Evolutionary conservation across 2,888 invertebrate species (phyloP), one percentile per base, ranked within the genome.

Genomic region (Drosophila barbarae): DNA sequence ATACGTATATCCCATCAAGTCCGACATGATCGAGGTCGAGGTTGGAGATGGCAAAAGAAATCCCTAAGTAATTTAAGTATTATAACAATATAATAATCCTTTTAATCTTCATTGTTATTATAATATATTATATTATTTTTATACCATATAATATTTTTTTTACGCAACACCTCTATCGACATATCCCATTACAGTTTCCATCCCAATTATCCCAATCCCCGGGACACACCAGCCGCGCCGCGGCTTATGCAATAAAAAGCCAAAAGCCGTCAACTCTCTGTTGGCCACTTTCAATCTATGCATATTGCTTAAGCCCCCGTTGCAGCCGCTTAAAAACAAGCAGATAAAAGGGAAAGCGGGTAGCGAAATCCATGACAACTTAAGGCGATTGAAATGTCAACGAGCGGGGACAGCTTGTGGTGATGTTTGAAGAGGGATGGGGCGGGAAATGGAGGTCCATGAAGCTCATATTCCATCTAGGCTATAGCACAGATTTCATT

Each of bases 301-400:
- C 60, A 61, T 41, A 59, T 41, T 47, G 60, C 35, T 59, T 41
- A 60, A 60, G 59, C 42, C 49, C 41, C 13, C 41, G 61, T 7
- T 61, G 61, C 61, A 61, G 61, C 41, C 49, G 61, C 61, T 61
- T 42, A 50, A 61, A 42, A 61, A 42, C 35, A 32, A 61, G 47
- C 41, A 35, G 47, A 61, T 53, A 53, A 41, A 65, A 26, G 26
- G 36, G 44, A 23, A 44, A 49, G 26, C 42, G 54, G 32, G 38
- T 10, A 39, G 36, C 38, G 47, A 59, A 46, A 46, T 58, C 59
- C 59, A 46, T 26, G 59, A 59, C 59, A 68, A 52, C 47, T 67
- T 67, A 57, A 68, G 67, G 69, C 67, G 52, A 57, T 67, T 52
- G 68, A 52, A 66, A 67, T 56, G 67, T 67, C 66, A 67, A 56